Base-by-base conservation (phyloP, 2,113 vertebrate species). In the Ammodytes dubius region DNA sequence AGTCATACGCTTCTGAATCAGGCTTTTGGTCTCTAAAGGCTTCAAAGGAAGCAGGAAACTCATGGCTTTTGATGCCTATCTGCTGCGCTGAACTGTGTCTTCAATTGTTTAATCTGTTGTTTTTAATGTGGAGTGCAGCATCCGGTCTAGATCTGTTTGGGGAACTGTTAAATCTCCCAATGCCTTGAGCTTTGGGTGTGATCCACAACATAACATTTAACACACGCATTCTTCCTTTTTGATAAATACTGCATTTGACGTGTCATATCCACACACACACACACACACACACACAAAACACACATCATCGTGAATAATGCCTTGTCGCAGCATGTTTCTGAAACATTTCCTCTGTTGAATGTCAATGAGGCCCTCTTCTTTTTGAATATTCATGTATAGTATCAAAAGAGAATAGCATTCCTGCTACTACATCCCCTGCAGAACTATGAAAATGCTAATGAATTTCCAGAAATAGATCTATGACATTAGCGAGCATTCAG, bases 351-450 rank as follows among this genome's bases (percentile, higher is more conserved):
- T 68, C 57, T 59, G 70, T 11, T 83, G 77, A 88, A 90, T 92
- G 72, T 85, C 84, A 89, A 73, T 70, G 72, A 91, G 65, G 35
- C 35, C 57, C 35, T 59, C 4, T 68, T 82, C 82, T 88, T 79
- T 83, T 70, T 90, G 83, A 91, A 93, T 92, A 91, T 91, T 88
- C 87, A 91, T 90, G 82, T 88, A 74, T 66, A 61, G 64, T 72
- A 87, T 84, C 70, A 87, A 87, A 90, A 88, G 78, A 85, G 77
- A 87, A 85, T 49, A 4, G 50, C 12, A 17, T 83, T 81, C 45
- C 61, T 83, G 90, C 67, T 79, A 63, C 47, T 86, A 71, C 11
- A 27, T 72, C 78, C 84, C 81, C 82, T 64, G 70, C 81, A 88
- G 82, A 83, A 74, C 73, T 75, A 74, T 83, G 74, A 71, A 89